A percentile compares a stretch with the other conserved stretches of the same genome.
phyloP scores from a whole-genome alignment of 2,113 vertebrate species.

The Centropristis striata region DNA sequence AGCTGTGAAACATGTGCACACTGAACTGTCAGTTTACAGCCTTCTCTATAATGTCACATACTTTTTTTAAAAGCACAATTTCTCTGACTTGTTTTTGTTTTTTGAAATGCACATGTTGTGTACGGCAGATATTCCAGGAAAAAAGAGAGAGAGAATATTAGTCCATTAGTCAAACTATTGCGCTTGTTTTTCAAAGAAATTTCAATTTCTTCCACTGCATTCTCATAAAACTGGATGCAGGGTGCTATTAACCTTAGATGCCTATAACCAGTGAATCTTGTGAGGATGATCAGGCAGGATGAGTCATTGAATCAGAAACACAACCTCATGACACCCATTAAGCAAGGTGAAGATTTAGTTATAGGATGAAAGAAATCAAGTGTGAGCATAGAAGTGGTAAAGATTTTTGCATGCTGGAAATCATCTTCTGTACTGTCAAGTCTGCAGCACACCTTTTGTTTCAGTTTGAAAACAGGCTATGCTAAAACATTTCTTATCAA shows the following conservation, averaged over 20 bases:
- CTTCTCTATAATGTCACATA: background rate
- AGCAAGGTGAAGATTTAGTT: conserved; percentile 32
- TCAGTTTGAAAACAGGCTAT: conserved; percentile 6
- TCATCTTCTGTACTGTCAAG: conserved; percentile 1
- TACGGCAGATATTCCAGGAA: conserved; percentile 22
- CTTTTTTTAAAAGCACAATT: background rate
- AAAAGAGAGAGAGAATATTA: background rate
- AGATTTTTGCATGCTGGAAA: conserved; percentile 14
- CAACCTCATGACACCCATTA: conserved; percentile 53
- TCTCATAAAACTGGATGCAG: conserved; percentile 48
- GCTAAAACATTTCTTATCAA: background rate
- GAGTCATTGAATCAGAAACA: conserved; percentile 53
- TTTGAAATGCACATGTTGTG: background rate
- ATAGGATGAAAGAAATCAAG: background rate
- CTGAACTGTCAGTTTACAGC: background rate
- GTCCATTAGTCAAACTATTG: background rate
- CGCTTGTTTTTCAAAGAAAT: conserved; percentile 46
- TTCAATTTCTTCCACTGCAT: background rate
- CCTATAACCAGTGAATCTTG: conserved; percentile 30
- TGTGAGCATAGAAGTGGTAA: background rate
- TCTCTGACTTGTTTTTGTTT: background rate
- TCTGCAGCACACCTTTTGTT: background rate
- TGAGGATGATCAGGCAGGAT: conserved; percentile 41
- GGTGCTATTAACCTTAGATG: conserved; percentile 52
- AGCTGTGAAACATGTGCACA: conserved; percentile 8